Evolutionary conservation across 1,140 invertebrate genomes (phyloP).

Genomic region (Lamellibrachia luymesi): DNA sequence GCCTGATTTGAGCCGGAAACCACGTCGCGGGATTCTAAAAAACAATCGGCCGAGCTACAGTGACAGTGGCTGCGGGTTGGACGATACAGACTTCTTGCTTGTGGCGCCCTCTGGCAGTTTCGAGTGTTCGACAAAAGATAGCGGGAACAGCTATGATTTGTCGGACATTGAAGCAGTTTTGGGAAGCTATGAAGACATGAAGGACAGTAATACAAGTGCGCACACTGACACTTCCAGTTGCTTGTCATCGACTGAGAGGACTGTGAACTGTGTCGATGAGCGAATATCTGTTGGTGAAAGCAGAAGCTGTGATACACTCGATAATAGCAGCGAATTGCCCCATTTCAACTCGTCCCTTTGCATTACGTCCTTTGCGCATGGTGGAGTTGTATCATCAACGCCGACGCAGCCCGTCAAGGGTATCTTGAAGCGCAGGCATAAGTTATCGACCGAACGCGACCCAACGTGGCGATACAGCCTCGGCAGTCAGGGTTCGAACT

Average conservation of each 20-base stretch:
- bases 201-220: neutral
- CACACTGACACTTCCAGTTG: neutral
- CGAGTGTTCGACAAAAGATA: neutral
- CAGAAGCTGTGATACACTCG: neutral
- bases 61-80: conserved; percentile 44
- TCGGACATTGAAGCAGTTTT: conserved; percentile 9
- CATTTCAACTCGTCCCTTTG: neutral
- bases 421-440: conserved; percentile 24
- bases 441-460: conserved; percentile 45
- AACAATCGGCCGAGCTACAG: conserved; percentile 30
- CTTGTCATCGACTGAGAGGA: neutral
- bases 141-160: neutral
- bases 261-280: neutral
- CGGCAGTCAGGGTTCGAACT: conserved; percentile 50
- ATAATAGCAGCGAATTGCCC: neutral
- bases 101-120: neutral
- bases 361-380: neutral
- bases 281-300: neutral
- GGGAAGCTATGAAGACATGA: neutral
- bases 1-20: conserved; percentile 43
- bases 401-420: neutral
- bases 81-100: conserved; percentile 30
- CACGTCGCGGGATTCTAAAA: conserved; percentile 48
- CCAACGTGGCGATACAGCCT: conserved; percentile 47
- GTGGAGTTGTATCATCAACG: neutral